Base-by-base conservation (phyloP, 23 tunicate genomes). In the Oikopleura vanhoeffeni region DNA sequence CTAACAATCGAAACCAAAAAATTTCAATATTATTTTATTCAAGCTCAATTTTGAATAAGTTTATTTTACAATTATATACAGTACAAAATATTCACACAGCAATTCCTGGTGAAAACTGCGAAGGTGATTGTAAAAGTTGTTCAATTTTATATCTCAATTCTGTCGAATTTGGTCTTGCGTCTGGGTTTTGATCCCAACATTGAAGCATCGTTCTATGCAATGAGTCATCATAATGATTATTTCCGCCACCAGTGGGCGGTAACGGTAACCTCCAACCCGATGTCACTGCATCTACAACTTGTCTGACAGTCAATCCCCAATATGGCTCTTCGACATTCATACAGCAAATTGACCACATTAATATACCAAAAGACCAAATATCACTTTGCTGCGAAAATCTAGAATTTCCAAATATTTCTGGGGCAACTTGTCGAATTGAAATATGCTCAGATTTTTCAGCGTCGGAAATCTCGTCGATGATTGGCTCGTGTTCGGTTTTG, bases 331-430 rank as follows among this genome's bases (percentile, higher is more conserved):
- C 96, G 91, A 88, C 88, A 71, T 71, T 71, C 2, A 2, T 18
- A 32, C 79, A 24, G 79, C 79, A 71, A 88, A 95, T 92, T 79
- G 91, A 91, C 99, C 99, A 95, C 99, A 95, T 95, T 86, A 95
- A 91, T 41, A 95, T 90, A 40, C 99, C 99, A 49, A 86, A 91
- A 57, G 97, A 88, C 99, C 99, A 95, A 0, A 95, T 92, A 77
- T 95, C 99, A 85, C 97, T 91, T 36, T 91, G 88, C 0, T 91
- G 91, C 24, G 99, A 88, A 75, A 95, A 95, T 57, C 88, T 90
- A 8, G 89, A 88, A 1, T 96, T 91, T 13, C 64, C 64, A 39
- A 95, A 82, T 1, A 91, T 91, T 76, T 95, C 99, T 35, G 99
- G 99, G 0, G 99, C 99, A 0, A 91, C 88, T 90, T 95, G 88